A percentile compares a stretch with the other conserved stretches of the same genome.
Evolutionary conservation across 2,888 invertebrate genomes (phyloP).

Genomic region (Agapostemon virescens): DNA sequence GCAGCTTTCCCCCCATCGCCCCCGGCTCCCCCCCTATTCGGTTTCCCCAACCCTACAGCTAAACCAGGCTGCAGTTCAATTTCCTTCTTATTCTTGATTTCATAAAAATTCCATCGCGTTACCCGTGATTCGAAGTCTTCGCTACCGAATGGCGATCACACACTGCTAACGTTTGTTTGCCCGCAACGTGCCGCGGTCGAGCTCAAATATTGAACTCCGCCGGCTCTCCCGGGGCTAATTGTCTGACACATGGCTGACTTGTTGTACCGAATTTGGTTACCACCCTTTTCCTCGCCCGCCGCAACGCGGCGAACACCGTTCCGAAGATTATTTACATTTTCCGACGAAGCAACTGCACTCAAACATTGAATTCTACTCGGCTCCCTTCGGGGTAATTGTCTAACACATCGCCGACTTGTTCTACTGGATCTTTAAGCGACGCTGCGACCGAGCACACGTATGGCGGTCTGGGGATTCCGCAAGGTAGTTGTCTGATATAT

Average conservation of each 20-base stretch:
- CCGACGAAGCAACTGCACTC: not conserved
- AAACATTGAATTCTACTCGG: not conserved
- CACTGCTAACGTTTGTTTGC: not conserved
- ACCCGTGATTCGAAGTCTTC: not conserved
- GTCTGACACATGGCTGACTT: not conserved
- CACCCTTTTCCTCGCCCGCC: not conserved
- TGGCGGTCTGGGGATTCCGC: not conserved
- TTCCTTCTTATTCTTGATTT: constrained; percentile 2
- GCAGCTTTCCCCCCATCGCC: too few relatives aligned
- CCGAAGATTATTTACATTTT: not conserved
- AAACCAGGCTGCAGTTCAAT: too few relatives aligned
- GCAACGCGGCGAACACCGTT: not conserved
- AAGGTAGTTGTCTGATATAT: not conserved
- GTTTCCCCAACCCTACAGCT: too few relatives aligned
- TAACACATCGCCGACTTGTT: not conserved
- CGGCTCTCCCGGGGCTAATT: not conserved
- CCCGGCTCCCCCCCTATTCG: too few relatives aligned
- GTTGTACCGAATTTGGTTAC: not conserved
- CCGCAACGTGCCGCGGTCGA: not conserved
- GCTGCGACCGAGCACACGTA: not conserved
- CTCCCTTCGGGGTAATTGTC: not conserved
- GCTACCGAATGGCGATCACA: not conserved
- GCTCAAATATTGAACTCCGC: not conserved
- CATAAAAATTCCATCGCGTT: not conserved
- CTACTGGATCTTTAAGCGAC: not conserved